These are phyloP conservation scores for Apamea monoglypha DNA, from an alignment of 2,888 invertebrate species.

Conservation along the genomic window DNA sequence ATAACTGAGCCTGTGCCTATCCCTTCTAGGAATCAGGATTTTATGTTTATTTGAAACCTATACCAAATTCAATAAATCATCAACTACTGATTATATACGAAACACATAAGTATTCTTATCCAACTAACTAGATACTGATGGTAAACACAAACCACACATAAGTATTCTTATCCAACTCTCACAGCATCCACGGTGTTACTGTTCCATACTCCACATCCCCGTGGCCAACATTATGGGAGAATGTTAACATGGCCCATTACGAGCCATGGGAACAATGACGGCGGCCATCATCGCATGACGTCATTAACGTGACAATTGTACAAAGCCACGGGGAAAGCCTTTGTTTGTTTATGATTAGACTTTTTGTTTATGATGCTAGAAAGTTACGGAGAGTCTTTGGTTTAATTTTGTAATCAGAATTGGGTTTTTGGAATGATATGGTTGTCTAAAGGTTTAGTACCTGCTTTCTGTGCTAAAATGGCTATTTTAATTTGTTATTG, in stretches of 20 bases:
- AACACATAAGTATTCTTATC: too few relatives aligned
- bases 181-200: slow-evolving; percentile 36
- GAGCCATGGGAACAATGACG: slow-evolving; percentile 68
- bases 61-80: neutral
- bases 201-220: slow-evolving; percentile 63
- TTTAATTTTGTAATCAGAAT: slow-evolving; percentile 35
- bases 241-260: slow-evolving; percentile 68
- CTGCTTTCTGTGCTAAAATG: neutral
- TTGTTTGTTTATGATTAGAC: slow-evolving; percentile 58
- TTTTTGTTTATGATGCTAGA: slow-evolving; percentile 53
- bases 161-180: slow-evolving; percentile 41
- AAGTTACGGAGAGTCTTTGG: slow-evolving; percentile 40
- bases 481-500: neutral
- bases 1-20: neutral
- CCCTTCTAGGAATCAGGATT: too few relatives aligned
- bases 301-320: slow-evolving; percentile 67
- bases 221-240: slow-evolving; percentile 65
- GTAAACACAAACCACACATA: neutral
- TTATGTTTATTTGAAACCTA: neutral
- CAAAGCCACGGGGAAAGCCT: slow-evolving; percentile 44
- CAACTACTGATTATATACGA: neutral
- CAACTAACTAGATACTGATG: neutral
- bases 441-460: neutral
- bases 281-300: slow-evolving; percentile 59
- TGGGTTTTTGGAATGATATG: neutral